These are phyloP conservation scores for Aethina tumida DNA, from an alignment of 1,140 invertebrate genomes.

Conservation along the genomic window DNA sequence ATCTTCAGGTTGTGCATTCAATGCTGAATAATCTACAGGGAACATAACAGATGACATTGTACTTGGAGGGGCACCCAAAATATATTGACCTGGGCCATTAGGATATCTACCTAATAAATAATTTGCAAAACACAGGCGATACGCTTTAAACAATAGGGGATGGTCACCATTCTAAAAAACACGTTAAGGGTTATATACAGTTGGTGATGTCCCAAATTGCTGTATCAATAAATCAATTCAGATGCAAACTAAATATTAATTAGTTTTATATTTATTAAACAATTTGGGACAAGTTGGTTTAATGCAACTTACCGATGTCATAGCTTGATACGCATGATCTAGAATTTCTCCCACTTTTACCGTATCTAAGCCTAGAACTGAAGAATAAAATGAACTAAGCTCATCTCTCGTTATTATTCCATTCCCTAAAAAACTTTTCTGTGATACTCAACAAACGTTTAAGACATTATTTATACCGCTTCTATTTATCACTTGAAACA, in stretches of 20 bases:
- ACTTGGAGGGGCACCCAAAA: slow-evolving; percentile 49
- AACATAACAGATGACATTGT: slow-evolving; percentile 47
- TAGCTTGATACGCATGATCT: slow-evolving; percentile 51
- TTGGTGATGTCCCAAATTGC: too few relatives aligned
- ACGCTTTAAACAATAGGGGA: slow-evolving; percentile 50
- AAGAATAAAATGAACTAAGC: slow-evolving; percentile 54
- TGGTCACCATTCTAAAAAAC: slow-evolving; percentile 52
- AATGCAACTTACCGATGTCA: slow-evolving; percentile 53
- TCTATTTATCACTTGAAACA: slow-evolving; percentile 61
- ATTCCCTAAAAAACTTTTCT: slow-evolving; percentile 35
- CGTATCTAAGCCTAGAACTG: slow-evolving; percentile 51
- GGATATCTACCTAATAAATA: slow-evolving; percentile 59
- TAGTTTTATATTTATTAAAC: not conserved
- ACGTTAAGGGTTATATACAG: too few relatives aligned
- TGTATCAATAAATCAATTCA: slow-evolving; percentile 1
- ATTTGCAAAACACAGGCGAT: slow-evolving; percentile 59
- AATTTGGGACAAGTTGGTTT: not conserved
- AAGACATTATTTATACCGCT: slow-evolving; percentile 38
- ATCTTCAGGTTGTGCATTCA: slow-evolving; percentile 56
- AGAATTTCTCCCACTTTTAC: slow-evolving; percentile 51
- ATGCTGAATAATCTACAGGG: slow-evolving; percentile 62
- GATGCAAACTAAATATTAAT: slow-evolving; percentile 6
- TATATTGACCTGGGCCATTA: slow-evolving; percentile 61
- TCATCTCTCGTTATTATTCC: slow-evolving; percentile 54
- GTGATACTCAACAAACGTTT: not conserved